Evolutionary conservation across 1,140 invertebrate genomes (phyloP).

Genomic region (Lineus longissimus): DNA sequence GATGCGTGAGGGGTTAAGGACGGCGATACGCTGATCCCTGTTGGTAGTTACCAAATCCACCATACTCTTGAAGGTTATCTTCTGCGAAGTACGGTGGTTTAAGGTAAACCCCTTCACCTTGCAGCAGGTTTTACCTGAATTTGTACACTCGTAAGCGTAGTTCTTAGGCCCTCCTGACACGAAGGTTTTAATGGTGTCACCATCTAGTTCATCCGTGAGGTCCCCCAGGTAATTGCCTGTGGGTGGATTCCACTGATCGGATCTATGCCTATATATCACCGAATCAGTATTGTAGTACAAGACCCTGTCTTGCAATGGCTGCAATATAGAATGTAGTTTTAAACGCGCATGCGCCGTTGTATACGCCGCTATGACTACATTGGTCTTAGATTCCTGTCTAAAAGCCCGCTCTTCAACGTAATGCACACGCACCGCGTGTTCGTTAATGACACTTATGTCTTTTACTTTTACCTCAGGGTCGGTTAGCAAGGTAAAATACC

Average conservation of each 20-base stretch:
- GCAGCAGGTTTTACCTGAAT: not conserved
- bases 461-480: constrained; percentile 19
- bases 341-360: constrained; percentile 50
- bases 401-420: constrained; percentile 4
- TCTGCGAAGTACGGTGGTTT: too few species aligned
- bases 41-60: too few species aligned
- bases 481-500: constrained; percentile 35
- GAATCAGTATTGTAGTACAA: constrained; percentile 54
- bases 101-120: too few species aligned
- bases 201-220: constrained; percentile 31
- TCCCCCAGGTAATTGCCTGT: constrained; percentile 38
- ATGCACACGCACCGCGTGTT: constrained; percentile 18
- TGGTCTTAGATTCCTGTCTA: constrained; percentile 25
- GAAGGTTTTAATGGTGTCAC: constrained; percentile 8
- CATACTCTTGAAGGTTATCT: too few species aligned
- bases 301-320: constrained; percentile 34
- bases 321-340: constrained; percentile 44
- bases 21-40: too few species aligned
- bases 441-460: constrained; percentile 19
- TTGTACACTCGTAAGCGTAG: constrained; percentile 10
- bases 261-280: constrained; percentile 31
- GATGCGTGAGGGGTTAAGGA: too few species aligned
- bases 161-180: constrained; percentile 22
- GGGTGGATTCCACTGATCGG: constrained; percentile 17
- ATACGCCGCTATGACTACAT: constrained; percentile 46